Conservation (phyloP, 2,797 vertebrate genomes). For the Ciconia nigra region DNA sequence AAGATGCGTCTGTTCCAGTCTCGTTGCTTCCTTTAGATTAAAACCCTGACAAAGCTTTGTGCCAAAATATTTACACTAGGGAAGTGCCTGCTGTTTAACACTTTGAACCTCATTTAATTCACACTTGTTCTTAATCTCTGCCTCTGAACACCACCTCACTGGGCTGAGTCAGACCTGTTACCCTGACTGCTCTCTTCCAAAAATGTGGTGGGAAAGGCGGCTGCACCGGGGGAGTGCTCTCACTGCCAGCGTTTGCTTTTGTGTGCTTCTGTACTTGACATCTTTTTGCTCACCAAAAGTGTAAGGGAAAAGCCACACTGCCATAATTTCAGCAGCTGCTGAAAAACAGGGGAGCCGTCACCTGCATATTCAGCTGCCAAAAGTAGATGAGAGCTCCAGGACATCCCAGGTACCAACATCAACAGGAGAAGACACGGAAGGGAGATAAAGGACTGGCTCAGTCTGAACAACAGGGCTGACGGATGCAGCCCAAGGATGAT, state of each 20-base stretch:
- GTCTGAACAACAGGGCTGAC: neutral
- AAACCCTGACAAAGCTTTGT: neutral
- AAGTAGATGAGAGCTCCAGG: neutral
- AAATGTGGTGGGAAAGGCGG: accelerated
- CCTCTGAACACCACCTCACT: neutral
- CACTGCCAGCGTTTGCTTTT: accelerated
- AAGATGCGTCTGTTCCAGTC: neutral
- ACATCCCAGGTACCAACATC: neutral
- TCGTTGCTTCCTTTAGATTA: neutral
- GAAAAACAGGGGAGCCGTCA: neutral
- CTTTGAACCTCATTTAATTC: slow-evolving; percentile 7
- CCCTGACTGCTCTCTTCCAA: neutral
- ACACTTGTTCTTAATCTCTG: neutral
- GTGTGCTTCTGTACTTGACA: neutral
- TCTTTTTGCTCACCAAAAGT: neutral
- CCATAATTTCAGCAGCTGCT: neutral
- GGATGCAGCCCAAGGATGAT: neutral
- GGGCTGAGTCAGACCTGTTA: neutral
- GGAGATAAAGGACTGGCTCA: neutral
- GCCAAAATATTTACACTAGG: neutral
- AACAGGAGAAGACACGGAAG: accelerated
- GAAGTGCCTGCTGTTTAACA: neutral
- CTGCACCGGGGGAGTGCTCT: accelerated
- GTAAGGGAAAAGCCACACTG: neutral
- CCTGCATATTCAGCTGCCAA: neutral